These are phyloP conservation scores for Hydropsyche betteni DNA, from an alignment of 2,888 invertebrate genomes.

Conservation along the genomic window DNA sequence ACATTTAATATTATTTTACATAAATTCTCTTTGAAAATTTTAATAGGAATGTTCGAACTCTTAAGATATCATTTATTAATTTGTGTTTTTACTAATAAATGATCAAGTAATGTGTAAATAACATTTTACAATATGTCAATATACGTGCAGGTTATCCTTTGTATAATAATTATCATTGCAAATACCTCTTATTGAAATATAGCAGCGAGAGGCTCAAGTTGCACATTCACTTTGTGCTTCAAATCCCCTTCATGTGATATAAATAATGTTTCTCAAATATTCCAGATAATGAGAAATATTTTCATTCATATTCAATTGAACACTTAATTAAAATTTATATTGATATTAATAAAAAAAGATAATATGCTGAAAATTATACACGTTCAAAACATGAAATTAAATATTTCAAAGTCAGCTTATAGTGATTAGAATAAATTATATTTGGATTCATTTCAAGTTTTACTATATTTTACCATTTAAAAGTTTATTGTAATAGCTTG, in stretches of 20 bases:
- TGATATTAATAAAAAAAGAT: background rate
- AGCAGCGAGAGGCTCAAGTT: constrained; percentile 24
- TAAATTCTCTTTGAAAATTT: too few relatives aligned
- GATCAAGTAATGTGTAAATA: too few relatives aligned
- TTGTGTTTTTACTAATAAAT: too few relatives aligned
- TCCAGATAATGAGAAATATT: background rate
- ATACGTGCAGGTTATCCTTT: constrained; percentile 19
- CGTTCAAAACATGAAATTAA: background rate
- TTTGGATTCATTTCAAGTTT: too few relatives aligned
- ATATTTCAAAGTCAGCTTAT: too few relatives aligned
- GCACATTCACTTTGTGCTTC: constrained; percentile 14
- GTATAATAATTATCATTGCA: constrained; percentile 32
- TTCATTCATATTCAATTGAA: background rate
- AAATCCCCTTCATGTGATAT: constrained; percentile 1
- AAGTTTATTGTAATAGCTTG: background rate
- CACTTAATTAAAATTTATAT: background rate
- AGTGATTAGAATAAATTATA: too few relatives aligned
- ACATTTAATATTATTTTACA: too few relatives aligned
- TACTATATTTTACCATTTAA: background rate
- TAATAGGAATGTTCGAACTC: too few relatives aligned
- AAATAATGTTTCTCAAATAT: constrained; percentile 14
- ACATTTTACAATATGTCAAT: constrained; percentile 32
- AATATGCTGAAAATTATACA: background rate
- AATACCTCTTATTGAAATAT: constrained; percentile 29
- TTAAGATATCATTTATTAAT: too few relatives aligned